A percentile compares a stretch with the other conserved stretches of the same genome.
Conservation (phyloP, 2,888 invertebrate genomes). For the Empis livida region DNA sequence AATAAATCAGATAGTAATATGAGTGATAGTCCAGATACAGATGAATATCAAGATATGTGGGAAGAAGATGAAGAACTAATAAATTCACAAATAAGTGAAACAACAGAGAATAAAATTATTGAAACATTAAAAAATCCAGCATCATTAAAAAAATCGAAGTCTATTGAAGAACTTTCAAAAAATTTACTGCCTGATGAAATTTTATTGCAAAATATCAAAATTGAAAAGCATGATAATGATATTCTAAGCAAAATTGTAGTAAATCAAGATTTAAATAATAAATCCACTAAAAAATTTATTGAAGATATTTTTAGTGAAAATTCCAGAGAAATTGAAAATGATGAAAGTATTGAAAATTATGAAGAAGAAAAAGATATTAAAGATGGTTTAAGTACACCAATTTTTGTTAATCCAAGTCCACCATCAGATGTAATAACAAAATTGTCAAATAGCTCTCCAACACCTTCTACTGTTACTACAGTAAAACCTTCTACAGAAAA, state of each 20-base stretch:
- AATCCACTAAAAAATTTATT: no score
- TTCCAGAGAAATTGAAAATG: background rate
- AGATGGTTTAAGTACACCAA: slow-evolving; percentile 18
- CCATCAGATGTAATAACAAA: slow-evolving; percentile 10
- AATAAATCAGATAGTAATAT: background rate
- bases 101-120: background rate
- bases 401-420: slow-evolving; percentile 22
- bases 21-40: slow-evolving; percentile 26
- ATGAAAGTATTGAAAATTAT: background rate
- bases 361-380: slow-evolving; percentile 3
- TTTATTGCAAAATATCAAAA: background rate
- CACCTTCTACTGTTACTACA: background rate
- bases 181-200: background rate
- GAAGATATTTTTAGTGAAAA: no score
- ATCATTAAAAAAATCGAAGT: no score
- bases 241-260: background rate
- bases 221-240: background rate
- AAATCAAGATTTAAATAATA: background rate
- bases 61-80: slow-evolving; percentile 25
- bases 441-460: background rate
- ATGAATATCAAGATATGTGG: slow-evolving; percentile 35
- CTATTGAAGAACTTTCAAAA: no score
- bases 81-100: background rate
- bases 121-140: background rate
- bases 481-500: background rate